These are phyloP conservation scores for Xerus rutilus DNA, from an alignment of 2,797 vertebrate species.

Conservation along the genomic window DNA sequence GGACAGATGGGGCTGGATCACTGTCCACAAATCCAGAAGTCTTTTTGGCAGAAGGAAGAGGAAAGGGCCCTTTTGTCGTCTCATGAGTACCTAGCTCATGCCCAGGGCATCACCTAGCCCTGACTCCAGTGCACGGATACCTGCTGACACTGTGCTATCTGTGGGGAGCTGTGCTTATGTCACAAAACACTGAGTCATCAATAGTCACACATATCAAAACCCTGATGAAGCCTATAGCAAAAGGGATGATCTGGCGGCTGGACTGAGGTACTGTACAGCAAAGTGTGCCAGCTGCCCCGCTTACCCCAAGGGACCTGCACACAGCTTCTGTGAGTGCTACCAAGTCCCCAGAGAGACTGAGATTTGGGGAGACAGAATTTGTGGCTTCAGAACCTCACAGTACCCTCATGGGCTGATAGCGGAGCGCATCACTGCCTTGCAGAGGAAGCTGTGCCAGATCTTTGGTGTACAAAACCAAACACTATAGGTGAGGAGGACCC, in stretches of 20 bases:
- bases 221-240: slow-evolving; percentile 35
- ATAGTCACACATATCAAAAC: slow-evolving; percentile 63
- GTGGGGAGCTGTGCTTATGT: neutral
- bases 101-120: too few relatives aligned
- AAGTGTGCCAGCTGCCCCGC: neutral
- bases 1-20: neutral
- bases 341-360: neutral
- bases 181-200: slow-evolving; percentile 60
- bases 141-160: neutral
- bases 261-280: slow-evolving; percentile 31
- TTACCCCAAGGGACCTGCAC: neutral
- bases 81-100: neutral
- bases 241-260: neutral
- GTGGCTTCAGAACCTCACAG: neutral
- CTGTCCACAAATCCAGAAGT: neutral
- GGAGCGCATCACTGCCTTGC: neutral
- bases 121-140: neutral
- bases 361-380: neutral
- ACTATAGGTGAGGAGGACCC: neutral
- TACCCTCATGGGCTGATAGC: neutral
- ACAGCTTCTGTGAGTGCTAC: neutral
- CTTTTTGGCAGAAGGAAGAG: neutral
- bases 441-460: slow-evolving; percentile 1
- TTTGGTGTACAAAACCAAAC: slow-evolving; percentile 61
- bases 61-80: neutral